Conservation (phyloP, 2,113 vertebrate species). For the Hemiscyllium ocellatum region DNA sequence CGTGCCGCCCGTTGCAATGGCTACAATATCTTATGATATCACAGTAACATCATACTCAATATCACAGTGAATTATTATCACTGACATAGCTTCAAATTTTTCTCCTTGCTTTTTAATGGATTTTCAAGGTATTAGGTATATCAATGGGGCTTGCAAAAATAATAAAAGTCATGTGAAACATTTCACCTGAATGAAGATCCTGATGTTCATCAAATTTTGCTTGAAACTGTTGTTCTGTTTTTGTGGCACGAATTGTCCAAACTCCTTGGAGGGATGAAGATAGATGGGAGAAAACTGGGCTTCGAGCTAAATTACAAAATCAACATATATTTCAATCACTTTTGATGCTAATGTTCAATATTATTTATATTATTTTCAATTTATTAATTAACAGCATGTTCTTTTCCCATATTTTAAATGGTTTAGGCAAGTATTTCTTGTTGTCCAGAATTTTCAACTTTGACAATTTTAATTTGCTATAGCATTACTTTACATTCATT, state of each 20-base stretch:
- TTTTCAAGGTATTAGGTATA: neutral
- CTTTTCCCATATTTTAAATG: neutral
- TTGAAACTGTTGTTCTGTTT: conserved; percentile 76
- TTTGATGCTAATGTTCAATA: neutral
- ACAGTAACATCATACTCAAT: neutral
- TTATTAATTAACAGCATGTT: neutral
- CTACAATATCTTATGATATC: too few species aligned
- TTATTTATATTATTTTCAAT: neutral
- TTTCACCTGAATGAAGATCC: conserved; percentile 84
- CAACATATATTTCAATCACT: neutral
- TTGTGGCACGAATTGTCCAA: conserved; percentile 85
- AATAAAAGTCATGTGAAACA: neutral
- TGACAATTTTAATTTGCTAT: too few species aligned
- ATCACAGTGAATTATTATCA: neutral
- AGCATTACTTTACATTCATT: neutral
- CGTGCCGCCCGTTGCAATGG: too few species aligned
- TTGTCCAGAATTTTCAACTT: neutral
- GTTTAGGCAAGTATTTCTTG: too few species aligned
- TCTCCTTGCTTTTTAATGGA: neutral
- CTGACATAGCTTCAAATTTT: neutral
- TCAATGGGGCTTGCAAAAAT: neutral
- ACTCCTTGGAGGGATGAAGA: conserved; percentile 87
- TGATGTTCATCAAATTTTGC: conserved; percentile 81
- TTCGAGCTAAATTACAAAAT: conserved; percentile 65
- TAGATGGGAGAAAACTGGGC: conserved; percentile 90